Evolutionary conservation across 2,113 vertebrate species (phyloP).

Genomic region (Eudyptes chrysolophus): DNA sequence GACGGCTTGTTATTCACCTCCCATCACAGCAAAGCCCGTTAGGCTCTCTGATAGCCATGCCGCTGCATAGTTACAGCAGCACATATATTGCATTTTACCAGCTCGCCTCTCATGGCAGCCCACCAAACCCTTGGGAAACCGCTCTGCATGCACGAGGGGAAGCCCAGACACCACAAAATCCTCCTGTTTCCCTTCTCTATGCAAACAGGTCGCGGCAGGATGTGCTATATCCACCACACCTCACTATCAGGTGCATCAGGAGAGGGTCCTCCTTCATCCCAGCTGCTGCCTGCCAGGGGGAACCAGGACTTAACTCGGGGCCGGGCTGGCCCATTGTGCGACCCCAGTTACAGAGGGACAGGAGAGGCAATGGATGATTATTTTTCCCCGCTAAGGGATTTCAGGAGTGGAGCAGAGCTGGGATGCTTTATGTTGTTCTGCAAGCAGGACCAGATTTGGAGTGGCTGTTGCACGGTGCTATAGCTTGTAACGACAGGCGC

Average conservation of each 20-base stretch:
- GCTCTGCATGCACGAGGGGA: accelerated
- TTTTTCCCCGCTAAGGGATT: not conserved
- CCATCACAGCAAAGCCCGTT: not conserved
- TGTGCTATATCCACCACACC: not conserved
- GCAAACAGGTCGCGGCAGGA: not conserved
- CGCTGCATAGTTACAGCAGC: not conserved
- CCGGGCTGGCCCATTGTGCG: not conserved
- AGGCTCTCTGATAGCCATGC: not conserved
- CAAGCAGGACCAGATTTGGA: not conserved
- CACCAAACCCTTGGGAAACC: not conserved
- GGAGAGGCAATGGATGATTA: not conserved
- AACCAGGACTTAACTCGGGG: not conserved
- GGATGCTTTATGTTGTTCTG: not conserved
- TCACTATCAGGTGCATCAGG: not conserved
- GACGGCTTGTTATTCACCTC: not conserved
- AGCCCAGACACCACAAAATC: not conserved
- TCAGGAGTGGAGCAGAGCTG: not conserved
- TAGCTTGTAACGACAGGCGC: not conserved
- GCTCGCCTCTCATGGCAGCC: not conserved
- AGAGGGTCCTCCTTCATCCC: not conserved
- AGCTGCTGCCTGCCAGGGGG: accelerated
- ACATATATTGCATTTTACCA: not conserved
- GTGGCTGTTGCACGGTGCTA: accelerated
- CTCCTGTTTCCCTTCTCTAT: not conserved
- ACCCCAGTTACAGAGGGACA: not conserved